Base-by-base conservation (phyloP, 2,113 vertebrate species). In the Gobiocypris rarus region DNA sequence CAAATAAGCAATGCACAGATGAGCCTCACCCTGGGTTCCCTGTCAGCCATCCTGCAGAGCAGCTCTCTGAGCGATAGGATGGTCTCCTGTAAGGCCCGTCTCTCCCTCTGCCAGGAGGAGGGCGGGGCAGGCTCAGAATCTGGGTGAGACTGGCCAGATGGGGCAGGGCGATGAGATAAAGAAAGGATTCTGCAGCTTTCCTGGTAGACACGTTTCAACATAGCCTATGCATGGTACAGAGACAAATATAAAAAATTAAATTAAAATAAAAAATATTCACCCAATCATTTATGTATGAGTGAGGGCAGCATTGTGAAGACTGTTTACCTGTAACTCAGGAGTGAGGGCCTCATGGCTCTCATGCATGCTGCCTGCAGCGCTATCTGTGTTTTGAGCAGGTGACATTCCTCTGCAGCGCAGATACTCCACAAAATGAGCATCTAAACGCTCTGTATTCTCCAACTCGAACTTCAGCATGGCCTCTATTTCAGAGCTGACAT, bases 151-250 rank as follows among this genome's bases (percentile, higher is more conserved):
- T 92, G 88, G 79, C 91, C 76, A 83, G 24, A 0, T 38, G 86
- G 59, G 75, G 86, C 48, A 0, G 88, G 91, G 52, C 86, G 90
- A 67, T 97, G 95, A 5, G 97, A 98, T 89, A 99, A 89, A 70
- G 95, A 95, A 75, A 99, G 43, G n/a, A 99, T 95, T 83, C 95
- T 94, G 88, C 89, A 91, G 91, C 96, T 97, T 89, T 99, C 97
- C 22, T 97, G 96, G 84, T 96, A 95, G 0, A 99, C 95, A 90
- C 95, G 96, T 88, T 95, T 96, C 85, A 99, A 86, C 83, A 98
- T 87, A 22, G 89, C 84, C 98, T 99, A 88, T n/a, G n/a, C n/a
- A n/a, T 34, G 5, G 54, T 4, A 6, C 0, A n/a, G 2, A 26
- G 9, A 85, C 15, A 69, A 24, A 85, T n/a, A 31, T 0, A 34